Percentiles rank a stretch among this genome's conserved stretches.
phyloP scores from a whole-genome alignment of 2,797 vertebrate species.

The Helostoma temminkii region DNA sequence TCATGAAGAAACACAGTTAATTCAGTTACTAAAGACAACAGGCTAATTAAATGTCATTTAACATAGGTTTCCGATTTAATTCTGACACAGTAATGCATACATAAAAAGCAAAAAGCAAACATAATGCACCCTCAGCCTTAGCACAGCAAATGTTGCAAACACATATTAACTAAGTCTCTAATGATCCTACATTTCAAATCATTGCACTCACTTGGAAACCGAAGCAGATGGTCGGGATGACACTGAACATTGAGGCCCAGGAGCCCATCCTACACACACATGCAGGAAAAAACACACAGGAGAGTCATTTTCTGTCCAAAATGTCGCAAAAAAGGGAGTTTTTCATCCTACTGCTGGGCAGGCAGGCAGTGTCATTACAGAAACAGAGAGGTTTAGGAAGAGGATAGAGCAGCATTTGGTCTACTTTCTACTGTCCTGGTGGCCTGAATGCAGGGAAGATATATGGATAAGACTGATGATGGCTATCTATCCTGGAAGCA shows the following conservation, averaged over 20 bases:
- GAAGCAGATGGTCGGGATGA: constrained; percentile 96
- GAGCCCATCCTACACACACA: constrained; percentile 81
- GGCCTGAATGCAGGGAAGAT: constrained; percentile 26
- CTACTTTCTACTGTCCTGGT: constrained; percentile 10
- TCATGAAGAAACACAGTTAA: too few species aligned
- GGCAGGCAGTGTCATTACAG: background rate
- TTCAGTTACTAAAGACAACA: too few species aligned
- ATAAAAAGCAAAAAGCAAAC: background rate
- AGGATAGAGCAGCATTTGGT: constrained; percentile 9
- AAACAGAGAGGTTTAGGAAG: background rate
- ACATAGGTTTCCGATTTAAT: too few species aligned
- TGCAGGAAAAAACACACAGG: background rate
- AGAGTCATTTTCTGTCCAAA: constrained; percentile 29
- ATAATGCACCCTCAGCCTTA: constrained; percentile 11
- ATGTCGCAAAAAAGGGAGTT: constrained; percentile 27
- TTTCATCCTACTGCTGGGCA: too few species aligned
- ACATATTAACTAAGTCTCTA: constrained; percentile 5
- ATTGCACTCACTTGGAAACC: constrained; percentile 92
- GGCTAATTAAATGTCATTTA: too few species aligned
- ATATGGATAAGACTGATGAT: too few species aligned
- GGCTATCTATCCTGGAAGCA: too few species aligned
- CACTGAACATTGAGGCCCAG: constrained; percentile 90
- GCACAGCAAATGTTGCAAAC: constrained; percentile 9
- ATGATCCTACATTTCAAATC: background rate
- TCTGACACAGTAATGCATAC: background rate